Evolutionary conservation across 2,888 invertebrate species (phyloP).

Genomic region (Epirrhoe alternata): DNA sequence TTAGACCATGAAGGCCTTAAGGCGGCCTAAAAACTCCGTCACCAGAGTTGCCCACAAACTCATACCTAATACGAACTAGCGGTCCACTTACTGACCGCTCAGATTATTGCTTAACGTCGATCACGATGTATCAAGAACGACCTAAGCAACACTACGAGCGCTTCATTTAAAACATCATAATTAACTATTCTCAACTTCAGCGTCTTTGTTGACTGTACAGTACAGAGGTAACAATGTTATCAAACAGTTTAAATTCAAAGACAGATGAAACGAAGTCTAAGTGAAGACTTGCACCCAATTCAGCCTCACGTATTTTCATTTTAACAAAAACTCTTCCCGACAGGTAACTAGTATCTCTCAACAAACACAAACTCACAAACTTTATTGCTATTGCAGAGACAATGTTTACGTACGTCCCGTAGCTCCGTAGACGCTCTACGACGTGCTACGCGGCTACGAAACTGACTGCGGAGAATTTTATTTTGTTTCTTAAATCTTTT

Average conservation of each 20-base stretch:
- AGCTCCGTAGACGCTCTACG: conserved; percentile 35
- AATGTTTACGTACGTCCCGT: conserved; percentile 27
- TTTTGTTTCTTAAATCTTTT: conserved; percentile 31
- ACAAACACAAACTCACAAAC: conserved; percentile 20
- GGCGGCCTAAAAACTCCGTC: too few relatives aligned
- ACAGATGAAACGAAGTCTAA: not conserved
- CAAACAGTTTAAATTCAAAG: not conserved
- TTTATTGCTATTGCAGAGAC: conserved; percentile 28
- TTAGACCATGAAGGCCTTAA: too few relatives aligned
- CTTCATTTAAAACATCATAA: too few relatives aligned
- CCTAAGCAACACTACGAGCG: too few relatives aligned
- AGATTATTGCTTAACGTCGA: too few relatives aligned
- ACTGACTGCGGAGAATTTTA: conserved; percentile 28
- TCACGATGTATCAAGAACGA: too few relatives aligned
- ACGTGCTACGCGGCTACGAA: conserved; percentile 33
- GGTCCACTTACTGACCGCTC: too few relatives aligned
- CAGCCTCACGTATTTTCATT: conserved; percentile 3
- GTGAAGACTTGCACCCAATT: conserved; percentile 1
- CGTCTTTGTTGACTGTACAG: not conserved
- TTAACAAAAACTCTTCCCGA: not conserved
- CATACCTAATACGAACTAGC: too few relatives aligned
- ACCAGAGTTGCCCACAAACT: too few relatives aligned
- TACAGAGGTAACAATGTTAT: not conserved
- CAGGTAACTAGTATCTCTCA: not conserved
- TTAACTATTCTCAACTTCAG: too few relatives aligned